Evolutionary conservation across 1,140 invertebrate species (phyloP), one percentile per base, ranked within the genome.

Genomic region (Drosophila subobscura): DNA sequence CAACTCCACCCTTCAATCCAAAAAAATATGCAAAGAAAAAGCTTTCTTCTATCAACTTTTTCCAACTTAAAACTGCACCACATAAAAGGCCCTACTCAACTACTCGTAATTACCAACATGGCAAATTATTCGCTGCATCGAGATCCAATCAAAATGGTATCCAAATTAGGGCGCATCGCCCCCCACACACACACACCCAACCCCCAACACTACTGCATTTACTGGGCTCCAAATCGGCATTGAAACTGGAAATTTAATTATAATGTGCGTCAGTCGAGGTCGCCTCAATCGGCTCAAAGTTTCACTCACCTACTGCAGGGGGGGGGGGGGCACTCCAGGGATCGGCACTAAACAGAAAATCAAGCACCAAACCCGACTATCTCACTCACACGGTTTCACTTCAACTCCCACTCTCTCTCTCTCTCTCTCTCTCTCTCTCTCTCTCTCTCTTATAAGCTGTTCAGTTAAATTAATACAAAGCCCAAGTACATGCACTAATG

Each of bases 391-490:
- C 63, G 16, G 16, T 20, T 20, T 20, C 33, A 37, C 44, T 20
- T 20, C 16, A 20, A 20, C 40, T 41, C 41, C 23, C 54, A 55
- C 46, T 49, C 51, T 52, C 33, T 53, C 49, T 46, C 54, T 7
- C 49, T 46, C 10, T 29, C 52, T 27, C 64, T n/a, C 52, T 40
- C 29, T 10, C 29, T 10, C 27, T 14, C 37, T 12, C 33, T 12
- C 3, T 37, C 42, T 42, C 42, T 25, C 54, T 52, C 44, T 46
- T 40, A 46, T 23, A 53, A 46, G 52, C 54, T 88, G 81, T 88
- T 81, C 81, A 70, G 84, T 88, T 86, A 81, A 85, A 85, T 85
- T 85, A 85, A 88, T 81, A 85, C 77, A 86, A 85, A 81, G 77
- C 77, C 61, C 70, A 58, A 81, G 83, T 78, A 86, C 78, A 86